Base-by-base conservation (phyloP, 1,140 invertebrate species). In the Drosophila baimaii region DNA sequence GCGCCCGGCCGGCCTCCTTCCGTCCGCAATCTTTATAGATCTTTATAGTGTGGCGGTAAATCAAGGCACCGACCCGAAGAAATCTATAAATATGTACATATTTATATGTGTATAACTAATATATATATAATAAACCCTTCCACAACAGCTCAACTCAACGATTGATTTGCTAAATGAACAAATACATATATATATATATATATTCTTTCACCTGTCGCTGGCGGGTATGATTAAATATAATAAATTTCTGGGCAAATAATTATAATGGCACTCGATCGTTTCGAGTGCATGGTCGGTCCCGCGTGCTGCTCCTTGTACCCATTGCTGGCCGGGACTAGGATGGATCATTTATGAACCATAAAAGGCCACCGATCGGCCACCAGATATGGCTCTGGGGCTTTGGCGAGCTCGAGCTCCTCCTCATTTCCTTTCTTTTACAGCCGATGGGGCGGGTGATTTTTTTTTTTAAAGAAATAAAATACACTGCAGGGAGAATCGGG, bases 231-330 rank as follows among this genome's bases (percentile, higher is more conserved):
- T 73, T 70, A 63, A 77, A 81, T 68, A 88, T 78, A 82, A 82
- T 88, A 88, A 88, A 86, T 88, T 65, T 76, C 58, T 57, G 41
- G 33, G 35, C 52, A 68, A 85, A 85, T 82, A 72, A 79, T 88
- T 79, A 78, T 82, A 76, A 75, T 57, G 25, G 61, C 79, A 82
- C 80, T 88, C 62, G 37, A 80, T 76, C 46, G 63, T 39, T 44
- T 85, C 57, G 65, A 86, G 78, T 86, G 73, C 13, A 17, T 12
- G 19, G 49, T 52, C 29, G 19, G 49, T 52, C 29, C 49, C 19
- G 21, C 21, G 35, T 39, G 43, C 9, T 39, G 43, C 9, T 49
- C 41, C 25, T 35, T 54, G 51, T 35, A 54, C 49, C 17, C 15
- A 23, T 13, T 46, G 7, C 8, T 2, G 8, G 44, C 27, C 27